A percentile compares a stretch with the other conserved stretches of the same genome.
phyloP scores from a whole-genome alignment of 92 coral and sea anemone genomes.

The Siderastrea radians region DNA sequence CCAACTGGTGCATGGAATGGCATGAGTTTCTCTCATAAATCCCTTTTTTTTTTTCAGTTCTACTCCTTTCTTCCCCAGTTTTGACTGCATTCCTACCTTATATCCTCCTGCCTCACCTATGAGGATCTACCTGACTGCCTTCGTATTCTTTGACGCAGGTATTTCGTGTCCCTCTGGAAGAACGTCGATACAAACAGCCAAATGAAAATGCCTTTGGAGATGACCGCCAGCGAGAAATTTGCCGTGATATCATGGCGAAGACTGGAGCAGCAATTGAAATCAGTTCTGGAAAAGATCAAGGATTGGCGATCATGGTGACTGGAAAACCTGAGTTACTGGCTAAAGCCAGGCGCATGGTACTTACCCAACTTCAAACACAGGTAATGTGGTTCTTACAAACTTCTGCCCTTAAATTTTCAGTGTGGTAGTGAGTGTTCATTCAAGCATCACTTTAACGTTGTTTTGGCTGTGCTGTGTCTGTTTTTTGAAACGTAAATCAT shows the following conservation, averaged over 20 bases:
- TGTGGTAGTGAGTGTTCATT: no score
- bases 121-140: not conserved
- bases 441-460: no score
- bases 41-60: no score
- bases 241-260: conserved; percentile 94
- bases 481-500: no score
- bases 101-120: no score
- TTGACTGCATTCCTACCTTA: no score
- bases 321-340: conserved; percentile 98
- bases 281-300: conserved; percentile 95
- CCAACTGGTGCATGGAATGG: no score
- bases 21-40: no score
- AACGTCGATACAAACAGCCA: conserved; percentile 89
- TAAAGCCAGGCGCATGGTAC: conserved; percentile 92
- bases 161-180: conserved; percentile 97
- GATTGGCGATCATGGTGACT: conserved; percentile 96
- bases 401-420: no score
- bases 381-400: conserved; percentile 28
- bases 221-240: conserved; percentile 91
- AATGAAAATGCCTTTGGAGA: conserved; percentile 92
- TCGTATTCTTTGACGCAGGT: conserved; percentile 60
- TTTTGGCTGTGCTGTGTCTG: no score
- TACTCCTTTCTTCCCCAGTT: no score
- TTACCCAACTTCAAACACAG: conserved; percentile 97
- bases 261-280: conserved; percentile 99